Conservation (phyloP, 2,888 invertebrate species). For the Standfussiana lucernea region DNA sequence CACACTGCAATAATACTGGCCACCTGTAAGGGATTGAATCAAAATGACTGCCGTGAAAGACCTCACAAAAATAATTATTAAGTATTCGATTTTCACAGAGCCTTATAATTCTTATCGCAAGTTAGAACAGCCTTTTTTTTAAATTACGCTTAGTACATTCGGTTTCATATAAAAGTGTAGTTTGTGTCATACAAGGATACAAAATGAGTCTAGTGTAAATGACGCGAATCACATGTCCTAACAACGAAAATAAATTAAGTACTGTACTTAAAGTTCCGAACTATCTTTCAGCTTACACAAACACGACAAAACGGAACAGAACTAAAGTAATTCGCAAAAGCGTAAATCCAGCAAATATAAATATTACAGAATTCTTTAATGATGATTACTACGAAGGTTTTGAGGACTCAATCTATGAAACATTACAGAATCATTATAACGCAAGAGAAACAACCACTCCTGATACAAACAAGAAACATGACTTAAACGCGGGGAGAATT, state of each 20-base stretch:
- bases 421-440: no score
- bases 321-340: background rate
- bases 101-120: background rate
- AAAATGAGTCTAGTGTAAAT: no score
- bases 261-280: background rate
- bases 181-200: no score
- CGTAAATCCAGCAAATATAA: background rate
- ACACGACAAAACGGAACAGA: background rate
- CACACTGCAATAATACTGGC: no score
- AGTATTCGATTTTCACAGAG: background rate
- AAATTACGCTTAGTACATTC: no score
- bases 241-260: background rate
- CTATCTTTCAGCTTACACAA: constrained; percentile 17
- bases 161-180: no score
- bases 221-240: no score
- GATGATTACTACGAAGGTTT: background rate
- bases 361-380: background rate
- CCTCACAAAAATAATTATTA: background rate
- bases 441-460: constrained; percentile 1
- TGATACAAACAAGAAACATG: background rate
- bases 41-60: background rate
- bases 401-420: no score
- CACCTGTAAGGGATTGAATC: background rate
- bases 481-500: background rate
- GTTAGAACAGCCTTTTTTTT: no score